A percentile compares a stretch with the other conserved stretches of the same genome.
Conservation (phyloP, 2,113 vertebrate species). For the Rhinoderma darwinii region DNA sequence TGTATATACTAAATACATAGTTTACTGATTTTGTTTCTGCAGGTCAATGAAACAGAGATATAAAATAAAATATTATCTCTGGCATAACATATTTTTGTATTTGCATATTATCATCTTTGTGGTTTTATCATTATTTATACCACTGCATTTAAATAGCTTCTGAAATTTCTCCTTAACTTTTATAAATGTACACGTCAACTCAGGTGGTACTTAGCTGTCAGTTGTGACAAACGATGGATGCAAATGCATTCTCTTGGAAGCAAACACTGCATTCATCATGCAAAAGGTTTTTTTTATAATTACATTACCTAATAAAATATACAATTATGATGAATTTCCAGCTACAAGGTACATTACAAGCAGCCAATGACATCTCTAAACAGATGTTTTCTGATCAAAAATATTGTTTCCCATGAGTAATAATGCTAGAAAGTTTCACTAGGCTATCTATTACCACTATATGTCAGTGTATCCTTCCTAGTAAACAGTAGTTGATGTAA, state of each 20-base stretch:
- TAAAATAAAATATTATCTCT: background rate
- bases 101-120: constrained; percentile 45
- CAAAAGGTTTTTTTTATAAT: constrained; percentile 66
- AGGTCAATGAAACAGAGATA: background rate
- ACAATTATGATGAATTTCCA: constrained; percentile 60
- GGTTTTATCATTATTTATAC: constrained; percentile 50
- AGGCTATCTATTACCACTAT: background rate
- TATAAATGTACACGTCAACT: constrained; percentile 60
- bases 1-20: background rate
- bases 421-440: constrained; percentile 1
- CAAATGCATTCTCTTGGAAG: constrained; percentile 64
- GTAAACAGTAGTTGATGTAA: no score
- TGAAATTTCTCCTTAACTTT: constrained; percentile 62
- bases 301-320: constrained; percentile 63
- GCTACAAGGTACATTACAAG: constrained; percentile 34
- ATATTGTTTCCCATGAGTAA: background rate
- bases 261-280: constrained; percentile 63
- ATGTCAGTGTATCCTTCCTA: background rate
- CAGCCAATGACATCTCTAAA: constrained; percentile 49
- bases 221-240: constrained; percentile 65
- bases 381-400: constrained; percentile 45
- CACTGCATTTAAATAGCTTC: constrained; percentile 44
- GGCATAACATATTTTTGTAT: constrained; percentile 36
- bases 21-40: background rate
- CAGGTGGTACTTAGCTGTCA: constrained; percentile 63